Conservation (phyloP, 37 sponge, comb jelly and placozoan genomes). For the Hexactinellida sp. region DNA sequence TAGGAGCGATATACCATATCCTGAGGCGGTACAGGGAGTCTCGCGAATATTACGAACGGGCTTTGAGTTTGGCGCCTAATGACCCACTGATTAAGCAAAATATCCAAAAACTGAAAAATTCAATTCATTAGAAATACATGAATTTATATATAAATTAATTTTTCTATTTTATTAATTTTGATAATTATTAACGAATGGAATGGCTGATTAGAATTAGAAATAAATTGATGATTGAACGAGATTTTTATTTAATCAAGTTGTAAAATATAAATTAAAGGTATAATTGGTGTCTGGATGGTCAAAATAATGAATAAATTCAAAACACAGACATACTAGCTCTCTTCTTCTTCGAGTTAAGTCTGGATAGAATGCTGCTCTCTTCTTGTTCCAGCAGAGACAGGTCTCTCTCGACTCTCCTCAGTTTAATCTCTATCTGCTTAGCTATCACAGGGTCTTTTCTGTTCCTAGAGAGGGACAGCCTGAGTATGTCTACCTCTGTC, state of each 20-base stretch:
- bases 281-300: too few species aligned
- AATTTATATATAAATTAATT: too few species aligned
- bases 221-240: too few species aligned
- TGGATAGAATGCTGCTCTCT: not conserved
- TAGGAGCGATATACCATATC: not conserved
- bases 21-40: not conserved
- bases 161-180: too few species aligned
- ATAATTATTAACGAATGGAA: too few species aligned
- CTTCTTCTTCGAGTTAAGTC: not conserved
- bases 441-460: not conserved
- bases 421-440: slow-evolving; percentile 13
- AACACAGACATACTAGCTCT: not conserved
- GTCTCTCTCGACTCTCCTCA: not conserved
- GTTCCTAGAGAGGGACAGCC: not conserved
- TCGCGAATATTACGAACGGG: not conserved
- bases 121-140: not conserved
- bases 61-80: not conserved
- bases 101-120: not conserved
- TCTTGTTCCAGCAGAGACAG: not conserved
- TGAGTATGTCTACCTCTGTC: not conserved
- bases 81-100: not conserved
- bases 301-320: not conserved
- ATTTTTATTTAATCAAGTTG: too few species aligned
- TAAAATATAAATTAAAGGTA: too few species aligned
- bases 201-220: too few species aligned